Percentiles rank a stretch among this genome's conserved stretches.
phyloP scores from a whole-genome alignment of 2,888 invertebrate genomes.

The Caenorhabditis sinica region DNA sequence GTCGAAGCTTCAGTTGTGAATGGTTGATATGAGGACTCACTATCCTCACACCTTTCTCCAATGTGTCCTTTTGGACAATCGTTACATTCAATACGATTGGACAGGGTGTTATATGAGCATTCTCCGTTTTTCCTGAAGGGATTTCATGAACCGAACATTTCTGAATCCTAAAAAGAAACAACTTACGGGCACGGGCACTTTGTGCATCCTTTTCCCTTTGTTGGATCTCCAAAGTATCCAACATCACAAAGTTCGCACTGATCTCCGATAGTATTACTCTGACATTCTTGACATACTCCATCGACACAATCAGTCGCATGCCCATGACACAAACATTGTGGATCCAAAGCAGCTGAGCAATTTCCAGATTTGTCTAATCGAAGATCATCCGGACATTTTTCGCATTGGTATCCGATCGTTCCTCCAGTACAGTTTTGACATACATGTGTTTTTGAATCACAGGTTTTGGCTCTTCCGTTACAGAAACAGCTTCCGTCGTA shows the following conservation, averaged over 20 bases:
- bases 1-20: constrained; percentile 52
- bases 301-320: constrained; percentile 65
- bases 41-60: constrained; percentile 68
- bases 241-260: constrained; percentile 85
- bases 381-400: constrained; percentile 84
- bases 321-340: constrained; percentile 65
- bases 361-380: constrained; percentile 32
- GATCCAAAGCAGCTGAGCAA: constrained; percentile 11
- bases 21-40: constrained; percentile 47
- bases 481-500: constrained; percentile 70
- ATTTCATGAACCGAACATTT: too few relatives aligned
- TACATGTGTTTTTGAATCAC: constrained; percentile 89
- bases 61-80: constrained; percentile 68
- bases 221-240: constrained; percentile 95
- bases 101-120: constrained; percentile 57
- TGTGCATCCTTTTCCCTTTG: constrained; percentile 92
- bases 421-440: constrained; percentile 97
- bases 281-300: constrained; percentile 83
- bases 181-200: constrained; percentile 94
- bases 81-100: constrained; percentile 61
- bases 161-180: neutral
- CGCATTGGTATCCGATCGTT: constrained; percentile 93
- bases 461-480: constrained; percentile 59
- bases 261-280: constrained; percentile 85
- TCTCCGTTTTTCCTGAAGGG: constrained; percentile 66